These are phyloP conservation scores for Manis pentadactyla DNA, from an alignment of 2,797 vertebrate genomes.

Conservation along the genomic window DNA sequence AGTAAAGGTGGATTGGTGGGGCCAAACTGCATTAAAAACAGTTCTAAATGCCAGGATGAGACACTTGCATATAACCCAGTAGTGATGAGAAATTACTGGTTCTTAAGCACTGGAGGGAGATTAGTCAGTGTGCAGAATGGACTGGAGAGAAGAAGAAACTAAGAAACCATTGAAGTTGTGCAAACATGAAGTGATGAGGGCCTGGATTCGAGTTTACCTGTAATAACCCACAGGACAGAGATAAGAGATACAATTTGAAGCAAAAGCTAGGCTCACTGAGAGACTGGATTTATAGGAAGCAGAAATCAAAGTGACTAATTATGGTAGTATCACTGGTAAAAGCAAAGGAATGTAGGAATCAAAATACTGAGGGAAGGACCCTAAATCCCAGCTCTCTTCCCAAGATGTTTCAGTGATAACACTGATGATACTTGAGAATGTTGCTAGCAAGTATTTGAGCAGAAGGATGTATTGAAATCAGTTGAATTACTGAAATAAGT, in stretches of 20 bases:
- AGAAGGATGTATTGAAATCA: background rate
- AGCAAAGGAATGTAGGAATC: background rate
- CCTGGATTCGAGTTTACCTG: background rate
- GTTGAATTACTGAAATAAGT: background rate
- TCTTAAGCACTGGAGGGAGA: background rate
- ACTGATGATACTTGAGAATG: background rate
- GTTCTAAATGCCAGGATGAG: background rate
- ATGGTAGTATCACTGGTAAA: background rate
- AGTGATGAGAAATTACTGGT: background rate
- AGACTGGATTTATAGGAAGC: fast-evolving
- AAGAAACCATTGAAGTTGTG: background rate
- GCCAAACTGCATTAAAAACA: background rate
- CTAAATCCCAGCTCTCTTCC: background rate
- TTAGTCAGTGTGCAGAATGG: background rate
- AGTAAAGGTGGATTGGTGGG: background rate
- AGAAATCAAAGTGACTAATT: background rate
- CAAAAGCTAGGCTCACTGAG: background rate
- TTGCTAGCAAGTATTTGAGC: background rate
- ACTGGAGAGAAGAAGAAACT: background rate
- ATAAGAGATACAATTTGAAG: background rate
- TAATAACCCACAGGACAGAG: background rate
- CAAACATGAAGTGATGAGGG: background rate
- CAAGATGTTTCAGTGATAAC: background rate
- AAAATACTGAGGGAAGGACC: background rate
- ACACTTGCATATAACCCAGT: background rate